Base-by-base conservation (phyloP, 2,888 invertebrate species). In the Zhuqinia jingwanae region DNA sequence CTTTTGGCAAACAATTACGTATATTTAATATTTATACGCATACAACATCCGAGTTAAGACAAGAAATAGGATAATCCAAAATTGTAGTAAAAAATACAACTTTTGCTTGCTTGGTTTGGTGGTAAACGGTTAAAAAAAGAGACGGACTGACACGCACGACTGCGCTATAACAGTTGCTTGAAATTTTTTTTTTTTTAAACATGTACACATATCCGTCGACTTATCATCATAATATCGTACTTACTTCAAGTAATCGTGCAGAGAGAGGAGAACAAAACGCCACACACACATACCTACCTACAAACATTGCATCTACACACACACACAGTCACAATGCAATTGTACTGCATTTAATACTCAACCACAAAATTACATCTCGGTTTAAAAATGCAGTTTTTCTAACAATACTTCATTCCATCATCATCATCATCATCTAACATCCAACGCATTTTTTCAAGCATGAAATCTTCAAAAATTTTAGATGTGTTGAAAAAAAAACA, bases 121-220 rank as follows among this genome's bases (percentile, higher is more conserved):
- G 2, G 65, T 73, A 27, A 27, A 76, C 53, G 36, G 22, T 76
- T 56, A 20, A 17, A 42, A 36, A 17, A 36, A 76, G 22, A 76
- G 42, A 20, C 27, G 56, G 76, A 58, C 76, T 56, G 56, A 58
- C 78, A 78, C 78, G 78, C 78, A 78, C 78, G 63, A 78, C 78
- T 78, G 78, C 78, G 50, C 22, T 60, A 20, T 45, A 78, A 78
- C 78, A 78, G 78, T 78, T 63, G 45, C 56, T 30, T n/a, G 20
- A 73, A 73, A 50, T 22, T 73, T n/a, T n/a, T n/a, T n/a, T n/a
- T n/a, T n/a, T n/a, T 73, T 73, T n/a, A 15, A 73, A 73, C 47
- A 68, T 68, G 68, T 8, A 42, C 45, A 36, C 36, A 36, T 36
- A 6, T 36, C 3, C 8, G 8, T 36, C 3, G 8, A 36, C 36